Evolutionary conservation across 1,140 invertebrate genomes (phyloP).

Genomic region (Orchesella cincta): DNA sequence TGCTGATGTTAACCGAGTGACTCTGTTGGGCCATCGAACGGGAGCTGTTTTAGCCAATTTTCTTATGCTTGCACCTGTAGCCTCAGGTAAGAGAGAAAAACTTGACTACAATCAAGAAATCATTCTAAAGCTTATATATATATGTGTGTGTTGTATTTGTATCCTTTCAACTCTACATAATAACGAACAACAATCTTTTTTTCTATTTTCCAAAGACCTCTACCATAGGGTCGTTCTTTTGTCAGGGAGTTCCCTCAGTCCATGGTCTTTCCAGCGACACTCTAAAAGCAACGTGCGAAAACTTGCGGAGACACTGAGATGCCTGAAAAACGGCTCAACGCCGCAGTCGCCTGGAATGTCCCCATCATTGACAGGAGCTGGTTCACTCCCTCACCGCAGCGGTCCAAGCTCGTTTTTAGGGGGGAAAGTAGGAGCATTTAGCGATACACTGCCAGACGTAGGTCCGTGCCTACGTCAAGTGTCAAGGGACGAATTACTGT

Average conservation of each 20-base stretch:
- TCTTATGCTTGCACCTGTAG: conserved; percentile 87
- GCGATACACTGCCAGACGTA: conserved; percentile 72
- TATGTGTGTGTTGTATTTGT: background rate
- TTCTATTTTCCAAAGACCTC: conserved; percentile 65
- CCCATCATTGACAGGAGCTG: background rate
- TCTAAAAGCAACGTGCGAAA: conserved; percentile 76
- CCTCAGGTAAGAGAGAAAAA: conserved; percentile 82
- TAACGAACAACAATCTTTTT: no score
- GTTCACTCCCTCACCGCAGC: conserved; percentile 7
- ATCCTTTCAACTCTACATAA: background rate
- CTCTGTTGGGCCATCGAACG: conserved; percentile 83
- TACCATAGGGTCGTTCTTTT: conserved; percentile 87
- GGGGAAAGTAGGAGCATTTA: background rate
- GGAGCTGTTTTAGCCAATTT: conserved; percentile 92
- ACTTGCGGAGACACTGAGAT: conserved; percentile 75
- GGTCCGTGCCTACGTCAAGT: conserved; percentile 79
- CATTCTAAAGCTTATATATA: no score
- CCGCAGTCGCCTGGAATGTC: background rate
- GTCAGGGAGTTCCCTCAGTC: conserved; percentile 90
- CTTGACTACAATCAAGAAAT: conserved; percentile 33
- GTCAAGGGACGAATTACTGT: conserved; percentile 70
- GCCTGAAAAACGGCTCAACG: conserved; percentile 65
- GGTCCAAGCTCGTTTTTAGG: background rate
- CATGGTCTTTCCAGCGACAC: conserved; percentile 89
- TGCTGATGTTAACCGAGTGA: conserved; percentile 82